Base-by-base conservation (phyloP, 30 jellyfish, hydroid and myxozoan genomes). In the Aurelia aurita region DNA sequence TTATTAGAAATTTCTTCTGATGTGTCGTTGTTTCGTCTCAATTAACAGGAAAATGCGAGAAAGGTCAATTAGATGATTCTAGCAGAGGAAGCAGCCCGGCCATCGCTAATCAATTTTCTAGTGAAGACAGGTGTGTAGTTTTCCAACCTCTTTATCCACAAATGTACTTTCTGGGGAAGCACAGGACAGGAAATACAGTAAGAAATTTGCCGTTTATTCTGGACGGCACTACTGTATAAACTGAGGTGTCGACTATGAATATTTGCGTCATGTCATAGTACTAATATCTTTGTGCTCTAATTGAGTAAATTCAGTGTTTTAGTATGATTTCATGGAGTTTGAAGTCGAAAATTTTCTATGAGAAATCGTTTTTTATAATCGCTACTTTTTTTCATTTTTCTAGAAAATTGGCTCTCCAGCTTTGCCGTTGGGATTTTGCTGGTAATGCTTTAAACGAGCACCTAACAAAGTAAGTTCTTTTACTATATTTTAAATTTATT, bases 381-480 rank as follows among this genome's bases (percentile, higher is more conserved):
- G 16, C 51, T 39, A 8, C 51, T 39, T 39, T n/a, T n/a, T 39
- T 39, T 39, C 16, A 39, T 8, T 53, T 22, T 82, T 77, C 11
- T 46, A 93, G 98, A 59, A 93, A 84, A 45, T 65, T 88, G 29
- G 96, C 98, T 1, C 82, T 93, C 83, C 92, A 74, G 84, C 97
- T 93, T 15, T 93, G 98, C 62, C 97, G 91, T 28, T 93, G 98
- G 98, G 98, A 93, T 55, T 65, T 86, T 49, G 71, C 61, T 18
- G 97, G 89, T 5, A 79, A 73, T 31, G 45, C 93, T 9, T 59
- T 85, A 13, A 46, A 28, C 22, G 97, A 87, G 34, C 95, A 67
- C 47, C 54, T 93, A 9, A 21, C 83, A 15, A 82, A 88, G 96
- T 88, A 47, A 34, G 92, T 69, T 20, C 5, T 6, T 34, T 1